A percentile compares a stretch with the other conserved stretches of the same genome.
Evolutionary conservation across 2,113 vertebrate genomes (phyloP).

Genomic region (Ailuropoda melanoleuca): DNA sequence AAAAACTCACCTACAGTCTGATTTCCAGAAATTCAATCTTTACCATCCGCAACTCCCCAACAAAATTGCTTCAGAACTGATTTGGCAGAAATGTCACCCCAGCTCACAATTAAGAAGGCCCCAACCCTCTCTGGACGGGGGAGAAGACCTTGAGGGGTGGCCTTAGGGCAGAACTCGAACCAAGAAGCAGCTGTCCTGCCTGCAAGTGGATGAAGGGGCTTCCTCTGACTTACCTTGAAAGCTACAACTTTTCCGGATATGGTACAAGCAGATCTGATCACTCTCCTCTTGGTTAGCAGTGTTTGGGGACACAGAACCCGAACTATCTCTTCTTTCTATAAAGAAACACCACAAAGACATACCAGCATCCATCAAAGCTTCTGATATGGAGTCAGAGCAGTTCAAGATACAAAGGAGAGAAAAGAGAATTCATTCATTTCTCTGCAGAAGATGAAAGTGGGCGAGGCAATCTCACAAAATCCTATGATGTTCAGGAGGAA

Average conservation of each 20-base stretch:
- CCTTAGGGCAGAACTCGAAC: not conserved
- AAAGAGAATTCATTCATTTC: not conserved
- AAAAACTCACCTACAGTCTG: not conserved
- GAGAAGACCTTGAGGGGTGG: not conserved
- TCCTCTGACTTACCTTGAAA: constrained; percentile 89
- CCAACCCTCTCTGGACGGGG: not conserved
- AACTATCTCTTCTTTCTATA: constrained; percentile 78
- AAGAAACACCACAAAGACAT: not conserved
- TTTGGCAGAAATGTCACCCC: not conserved
- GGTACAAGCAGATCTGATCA: constrained; percentile 93
- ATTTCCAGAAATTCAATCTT: constrained; percentile 42
- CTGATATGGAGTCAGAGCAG: not conserved
- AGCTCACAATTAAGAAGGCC: not conserved
- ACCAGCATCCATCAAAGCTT: not conserved
- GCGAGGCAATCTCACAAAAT: not conserved
- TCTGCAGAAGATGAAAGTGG: not conserved
- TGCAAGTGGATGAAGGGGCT: not conserved
- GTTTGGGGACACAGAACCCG: constrained; percentile 3
- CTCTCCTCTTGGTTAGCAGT: constrained; percentile 77
- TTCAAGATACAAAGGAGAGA: not conserved
- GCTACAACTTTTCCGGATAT: constrained; percentile 87
- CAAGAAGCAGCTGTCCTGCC: not conserved
- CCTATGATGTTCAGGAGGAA: not conserved
- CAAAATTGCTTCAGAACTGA: not conserved
- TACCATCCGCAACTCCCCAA: not conserved